phyloP scores from a whole-genome alignment of 2,797 vertebrate genomes.

The Phrynocephalus guinanensis region DNA sequence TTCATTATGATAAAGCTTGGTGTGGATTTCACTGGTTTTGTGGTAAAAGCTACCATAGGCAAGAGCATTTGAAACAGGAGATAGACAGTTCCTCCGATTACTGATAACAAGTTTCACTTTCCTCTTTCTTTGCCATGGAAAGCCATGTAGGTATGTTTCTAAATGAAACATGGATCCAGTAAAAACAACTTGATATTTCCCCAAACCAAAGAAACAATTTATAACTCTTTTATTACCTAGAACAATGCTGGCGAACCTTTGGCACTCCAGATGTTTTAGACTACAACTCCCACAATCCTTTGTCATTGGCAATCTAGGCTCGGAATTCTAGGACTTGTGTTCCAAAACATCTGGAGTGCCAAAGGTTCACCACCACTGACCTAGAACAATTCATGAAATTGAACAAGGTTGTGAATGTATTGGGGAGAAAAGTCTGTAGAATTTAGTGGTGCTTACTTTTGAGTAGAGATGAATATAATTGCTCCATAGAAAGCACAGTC shows the following conservation, averaged over 20 bases:
- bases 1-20: too few species aligned
- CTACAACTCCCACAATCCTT: too few species aligned
- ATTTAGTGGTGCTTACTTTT: background rate
- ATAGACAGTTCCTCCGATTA: slow-evolving; percentile 18
- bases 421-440: background rate
- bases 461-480: background rate
- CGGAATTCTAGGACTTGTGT: too few species aligned
- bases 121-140: slow-evolving; percentile 2
- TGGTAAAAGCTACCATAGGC: background rate
- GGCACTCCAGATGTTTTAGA: too few species aligned
- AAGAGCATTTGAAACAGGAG: slow-evolving; percentile 1
- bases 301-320: too few species aligned
- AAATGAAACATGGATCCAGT: slow-evolving; percentile 7
- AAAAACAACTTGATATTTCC: slow-evolving; percentile 9
- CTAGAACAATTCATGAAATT: background rate
- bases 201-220: background rate
- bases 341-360: too few species aligned
- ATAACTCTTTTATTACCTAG: slow-evolving; percentile 24
- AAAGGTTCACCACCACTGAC: background rate
- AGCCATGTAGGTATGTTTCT: background rate
- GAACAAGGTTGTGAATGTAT: background rate
- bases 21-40: background rate
- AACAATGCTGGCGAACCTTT: too few species aligned
- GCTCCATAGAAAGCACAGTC: slow-evolving; percentile 39
- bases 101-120: slow-evolving; percentile 13